Evolutionary conservation across 2,113 vertebrate species (phyloP).

Genomic region (Mesitornis unicolor): DNA sequence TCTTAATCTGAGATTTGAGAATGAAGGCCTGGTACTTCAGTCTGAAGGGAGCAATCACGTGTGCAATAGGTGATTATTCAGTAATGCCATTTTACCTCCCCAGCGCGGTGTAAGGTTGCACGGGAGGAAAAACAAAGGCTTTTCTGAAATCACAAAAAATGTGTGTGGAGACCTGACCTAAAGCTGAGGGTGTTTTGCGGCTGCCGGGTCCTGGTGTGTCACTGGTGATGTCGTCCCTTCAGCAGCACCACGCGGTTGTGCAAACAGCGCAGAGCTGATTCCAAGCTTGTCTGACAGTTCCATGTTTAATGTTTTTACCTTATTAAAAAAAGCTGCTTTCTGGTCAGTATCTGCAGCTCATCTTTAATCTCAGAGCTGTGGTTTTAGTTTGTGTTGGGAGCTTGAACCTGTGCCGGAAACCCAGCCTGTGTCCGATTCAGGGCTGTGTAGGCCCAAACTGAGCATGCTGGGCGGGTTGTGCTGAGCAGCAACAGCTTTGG

Average conservation of each 20-base stretch:
- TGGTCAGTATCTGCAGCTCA: neutral
- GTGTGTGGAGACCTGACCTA: neutral
- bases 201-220: neutral
- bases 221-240: neutral
- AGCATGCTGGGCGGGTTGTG: neutral
- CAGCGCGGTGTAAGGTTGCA: neutral
- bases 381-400: neutral
- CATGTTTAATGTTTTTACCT: no score
- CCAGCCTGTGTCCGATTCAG: neutral
- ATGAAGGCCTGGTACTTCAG: neutral
- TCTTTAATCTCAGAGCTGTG: neutral
- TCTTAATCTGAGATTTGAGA: neutral
- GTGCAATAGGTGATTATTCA: neutral
- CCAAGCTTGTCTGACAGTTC: neutral
- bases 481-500: neutral
- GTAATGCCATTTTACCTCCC: neutral
- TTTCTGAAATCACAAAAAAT: neutral
- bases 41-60: neutral
- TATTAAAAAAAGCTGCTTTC: neutral
- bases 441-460: neutral
- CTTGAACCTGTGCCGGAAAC: neutral
- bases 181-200: neutral
- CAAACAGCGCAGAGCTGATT: neutral
- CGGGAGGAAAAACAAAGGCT: fast-evolving
- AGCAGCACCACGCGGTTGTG: fast-evolving